These are phyloP conservation scores for Drosophila kanapiae DNA, from an alignment of 1,140 invertebrate genomes.

Conservation along the genomic window DNA sequence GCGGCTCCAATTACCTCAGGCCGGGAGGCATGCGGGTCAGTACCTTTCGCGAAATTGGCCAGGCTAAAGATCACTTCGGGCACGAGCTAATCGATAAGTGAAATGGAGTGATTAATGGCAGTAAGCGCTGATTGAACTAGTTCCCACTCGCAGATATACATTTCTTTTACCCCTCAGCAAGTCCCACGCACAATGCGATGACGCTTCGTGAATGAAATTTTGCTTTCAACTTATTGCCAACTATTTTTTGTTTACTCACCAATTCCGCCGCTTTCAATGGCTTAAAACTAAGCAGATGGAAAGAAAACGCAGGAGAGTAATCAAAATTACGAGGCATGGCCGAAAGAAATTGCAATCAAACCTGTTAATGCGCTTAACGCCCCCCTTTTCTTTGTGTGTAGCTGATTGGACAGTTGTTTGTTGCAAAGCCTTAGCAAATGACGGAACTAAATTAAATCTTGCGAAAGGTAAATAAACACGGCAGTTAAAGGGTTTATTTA, in stretches of 20 bases:
- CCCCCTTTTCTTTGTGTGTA: constrained; percentile 12
- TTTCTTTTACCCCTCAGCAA: background rate
- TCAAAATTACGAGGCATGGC: constrained; percentile 41
- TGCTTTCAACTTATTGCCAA: constrained; percentile 22
- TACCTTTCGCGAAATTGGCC: constrained; percentile 20
- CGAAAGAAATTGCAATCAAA: constrained; percentile 65
- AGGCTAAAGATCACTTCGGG: constrained; percentile 11
- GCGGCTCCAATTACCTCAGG: constrained; percentile 43
- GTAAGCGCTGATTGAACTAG: constrained; percentile 40
- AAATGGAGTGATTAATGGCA: constrained; percentile 66
- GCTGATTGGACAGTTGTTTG: constrained; percentile 55
- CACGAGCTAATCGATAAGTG: constrained; percentile 69
- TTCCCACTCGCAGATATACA: constrained; percentile 14
- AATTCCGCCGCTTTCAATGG: constrained; percentile 18
- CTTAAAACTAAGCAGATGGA: constrained; percentile 36
- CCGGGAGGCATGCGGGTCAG: constrained; percentile 42
- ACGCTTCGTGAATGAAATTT: constrained; percentile 14
- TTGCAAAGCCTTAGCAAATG: constrained; percentile 1
- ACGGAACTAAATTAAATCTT: constrained; percentile 17
- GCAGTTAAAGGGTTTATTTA: constrained; percentile 1
- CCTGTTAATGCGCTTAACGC: constrained; percentile 62
- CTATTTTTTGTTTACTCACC: constrained; percentile 29
- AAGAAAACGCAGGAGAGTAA: constrained; percentile 49
- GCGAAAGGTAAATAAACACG: constrained; percentile 17
- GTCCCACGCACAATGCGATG: constrained; percentile 16